Conservation (phyloP, 1,140 invertebrate species). For the Sarcophaga bullata region DNA sequence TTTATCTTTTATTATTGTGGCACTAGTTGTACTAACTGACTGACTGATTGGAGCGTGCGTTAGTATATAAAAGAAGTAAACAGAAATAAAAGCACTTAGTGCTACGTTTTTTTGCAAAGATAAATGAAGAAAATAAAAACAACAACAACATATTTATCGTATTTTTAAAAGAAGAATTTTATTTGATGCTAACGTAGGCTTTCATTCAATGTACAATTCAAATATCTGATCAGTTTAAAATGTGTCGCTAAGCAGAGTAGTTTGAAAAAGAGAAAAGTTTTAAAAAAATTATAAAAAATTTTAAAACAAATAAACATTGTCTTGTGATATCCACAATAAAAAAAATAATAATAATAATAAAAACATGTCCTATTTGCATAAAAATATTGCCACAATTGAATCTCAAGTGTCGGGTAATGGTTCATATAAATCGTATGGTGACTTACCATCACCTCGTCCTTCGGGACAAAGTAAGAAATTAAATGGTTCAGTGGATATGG, state of each 20-base stretch:
- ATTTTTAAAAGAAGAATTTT: too few species aligned
- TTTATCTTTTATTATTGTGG: too few species aligned
- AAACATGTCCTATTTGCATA: slow-evolving; percentile 18
- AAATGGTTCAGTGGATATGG: not conserved
- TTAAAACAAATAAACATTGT: too few species aligned
- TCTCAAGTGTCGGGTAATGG: slow-evolving; percentile 17
- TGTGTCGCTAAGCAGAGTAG: not conserved
- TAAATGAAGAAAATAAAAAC: too few species aligned
- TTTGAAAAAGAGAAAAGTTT: not conserved
- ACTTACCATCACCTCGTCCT: not conserved
- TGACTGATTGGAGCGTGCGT: too few species aligned
- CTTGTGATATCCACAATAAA: not conserved
- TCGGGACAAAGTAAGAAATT: not conserved
- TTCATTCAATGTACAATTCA: not conserved
- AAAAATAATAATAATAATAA: slow-evolving; percentile 13
- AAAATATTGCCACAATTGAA: not conserved
- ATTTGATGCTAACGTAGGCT: not conserved
- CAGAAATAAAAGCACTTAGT: too few species aligned
- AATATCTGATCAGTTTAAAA: slow-evolving; percentile 9
- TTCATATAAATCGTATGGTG: not conserved
- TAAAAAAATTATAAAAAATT: not conserved
- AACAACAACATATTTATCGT: too few species aligned
- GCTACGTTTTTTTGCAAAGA: too few species aligned
- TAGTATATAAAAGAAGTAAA: too few species aligned
- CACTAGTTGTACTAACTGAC: too few species aligned